These are phyloP conservation scores for Coelopa pilipes DNA, from an alignment of 2,888 invertebrate species.

Conservation along the genomic window DNA sequence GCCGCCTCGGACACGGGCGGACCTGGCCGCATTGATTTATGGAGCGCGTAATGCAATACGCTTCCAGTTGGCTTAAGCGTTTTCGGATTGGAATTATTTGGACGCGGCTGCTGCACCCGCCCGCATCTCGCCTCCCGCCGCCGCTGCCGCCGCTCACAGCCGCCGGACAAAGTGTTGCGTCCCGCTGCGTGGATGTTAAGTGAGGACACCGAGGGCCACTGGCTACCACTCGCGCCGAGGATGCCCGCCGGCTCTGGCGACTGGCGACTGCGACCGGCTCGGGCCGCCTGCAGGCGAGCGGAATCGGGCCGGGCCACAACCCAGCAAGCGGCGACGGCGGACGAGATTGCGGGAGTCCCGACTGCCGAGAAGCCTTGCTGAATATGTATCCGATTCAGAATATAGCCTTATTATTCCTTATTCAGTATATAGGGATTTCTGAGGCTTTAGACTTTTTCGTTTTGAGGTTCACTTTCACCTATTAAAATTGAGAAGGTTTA, in stretches of 20 bases:
- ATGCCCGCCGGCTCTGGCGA: constrained; percentile 34
- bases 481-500: too few relatives aligned
- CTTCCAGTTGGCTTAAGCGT: constrained; percentile 49
- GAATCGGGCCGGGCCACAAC: neutral
- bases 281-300: neutral
- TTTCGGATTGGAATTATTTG: constrained; percentile 59
- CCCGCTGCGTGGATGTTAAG: constrained; percentile 47
- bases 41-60: constrained; percentile 66
- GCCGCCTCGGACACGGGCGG: neutral
- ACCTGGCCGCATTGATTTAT: constrained; percentile 61
- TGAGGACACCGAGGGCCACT: constrained; percentile 43
- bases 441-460: too few relatives aligned
- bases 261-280: neutral
- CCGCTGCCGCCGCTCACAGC: neutral
- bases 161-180: constrained; percentile 27
- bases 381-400: too few relatives aligned
- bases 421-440: too few relatives aligned
- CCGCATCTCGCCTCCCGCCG: neutral
- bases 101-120: neutral
- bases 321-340: neutral
- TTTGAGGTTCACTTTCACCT: too few relatives aligned
- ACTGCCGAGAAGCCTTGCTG: too few relatives aligned
- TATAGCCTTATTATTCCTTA: too few relatives aligned
- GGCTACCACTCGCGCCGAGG: constrained; percentile 48
- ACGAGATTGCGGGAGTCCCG: too few relatives aligned